Base-by-base conservation (phyloP, 2,113 vertebrate genomes). In the Halichoerus grypus region DNA sequence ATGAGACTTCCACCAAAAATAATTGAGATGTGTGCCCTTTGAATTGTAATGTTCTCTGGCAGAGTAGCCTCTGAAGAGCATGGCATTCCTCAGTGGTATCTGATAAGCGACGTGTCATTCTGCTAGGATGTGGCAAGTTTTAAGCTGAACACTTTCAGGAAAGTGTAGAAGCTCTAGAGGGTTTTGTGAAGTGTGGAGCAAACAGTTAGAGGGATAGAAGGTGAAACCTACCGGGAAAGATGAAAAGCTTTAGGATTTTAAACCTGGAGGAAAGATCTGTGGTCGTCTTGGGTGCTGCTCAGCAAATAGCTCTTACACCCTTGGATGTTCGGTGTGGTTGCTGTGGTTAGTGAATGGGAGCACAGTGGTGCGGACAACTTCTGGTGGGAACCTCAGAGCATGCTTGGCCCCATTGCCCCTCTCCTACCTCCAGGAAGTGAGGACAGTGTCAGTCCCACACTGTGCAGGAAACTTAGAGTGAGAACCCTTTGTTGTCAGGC, bases 281-380 rank as follows among this genome's bases (percentile, higher is more conserved):
- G 19, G 15, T 3, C 0, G 1, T 15, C 19, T 57, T 84, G 0
- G 13, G 51, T 12, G 11, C 55, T 36, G 31, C 39, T 31, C 2
- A 12, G 46, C 16, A 36, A 1, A 1, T 28, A 7, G 36, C 71
- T 46, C 65, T 61, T 14, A 6, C 1, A 4, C 33, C 31, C 49
- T 28, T 39, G 46, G 91, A 18, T 7, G 59, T 46, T 14, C 6
- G 1, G 0, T 19, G 7, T 31, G 69, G 69, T 31, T 18, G 21
- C 74, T 46, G 72, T 49, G 55, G 42, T 71, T 57, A 18, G 72
- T 63, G 42, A 51, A 7, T 26, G 12, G 31, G 76, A 81, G 12
- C 13, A 1, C 33, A 8, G 31, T 31, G 53, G 42, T 26, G 5
- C 22, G 0, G 76, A n/a, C 55, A 13, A 22, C 57, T 42, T 26